phyloP scores from a whole-genome alignment of 2,888 invertebrate genomes.

The Apamea monoglypha region DNA sequence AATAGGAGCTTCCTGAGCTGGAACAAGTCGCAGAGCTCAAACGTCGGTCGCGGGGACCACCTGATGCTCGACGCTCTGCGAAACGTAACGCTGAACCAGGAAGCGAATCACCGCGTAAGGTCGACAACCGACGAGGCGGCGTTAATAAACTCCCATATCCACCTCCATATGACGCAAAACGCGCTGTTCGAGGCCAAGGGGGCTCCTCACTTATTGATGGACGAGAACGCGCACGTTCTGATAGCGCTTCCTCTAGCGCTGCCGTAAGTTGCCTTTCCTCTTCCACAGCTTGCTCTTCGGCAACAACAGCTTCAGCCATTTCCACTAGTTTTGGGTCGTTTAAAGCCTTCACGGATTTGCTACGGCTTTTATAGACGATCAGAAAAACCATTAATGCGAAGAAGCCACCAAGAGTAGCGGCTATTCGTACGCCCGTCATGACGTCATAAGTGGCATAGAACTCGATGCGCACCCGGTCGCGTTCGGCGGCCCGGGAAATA shows the following conservation, averaged over 20 bases:
- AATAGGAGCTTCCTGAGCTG: constrained; percentile 95
- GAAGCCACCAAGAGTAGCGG: constrained; percentile 97
- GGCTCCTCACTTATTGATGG: constrained; percentile 93
- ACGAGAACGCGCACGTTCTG: constrained; percentile 86
- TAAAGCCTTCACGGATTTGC: constrained; percentile 93
- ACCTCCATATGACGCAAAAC: constrained; percentile 89
- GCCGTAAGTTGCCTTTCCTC: constrained; percentile 94
- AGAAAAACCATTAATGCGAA: constrained; percentile 97
- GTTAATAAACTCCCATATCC: constrained; percentile 93
- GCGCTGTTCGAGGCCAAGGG: constrained; percentile 84
- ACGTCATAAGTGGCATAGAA: constrained; percentile 98
- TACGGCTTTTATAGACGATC: constrained; percentile 97
- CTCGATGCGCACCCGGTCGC: constrained; percentile 93
- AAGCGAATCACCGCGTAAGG: constrained; percentile 90
- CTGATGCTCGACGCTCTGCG: constrained; percentile 87
- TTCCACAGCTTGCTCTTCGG: constrained; percentile 92
- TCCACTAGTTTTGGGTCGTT: constrained; percentile 95
- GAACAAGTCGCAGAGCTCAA: constrained; percentile 96
- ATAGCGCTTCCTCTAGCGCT: constrained; percentile 92
- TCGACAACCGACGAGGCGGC: constrained; percentile 92
- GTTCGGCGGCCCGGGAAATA: constrained; percentile 87
- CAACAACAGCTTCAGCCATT: constrained; percentile 94
- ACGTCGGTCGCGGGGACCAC: constrained; percentile 90
- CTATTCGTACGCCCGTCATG: constrained; percentile 98
- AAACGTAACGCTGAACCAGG: constrained; percentile 91